Evolutionary conservation across 2,113 vertebrate species (phyloP).

Genomic region (Canis aureus): DNA sequence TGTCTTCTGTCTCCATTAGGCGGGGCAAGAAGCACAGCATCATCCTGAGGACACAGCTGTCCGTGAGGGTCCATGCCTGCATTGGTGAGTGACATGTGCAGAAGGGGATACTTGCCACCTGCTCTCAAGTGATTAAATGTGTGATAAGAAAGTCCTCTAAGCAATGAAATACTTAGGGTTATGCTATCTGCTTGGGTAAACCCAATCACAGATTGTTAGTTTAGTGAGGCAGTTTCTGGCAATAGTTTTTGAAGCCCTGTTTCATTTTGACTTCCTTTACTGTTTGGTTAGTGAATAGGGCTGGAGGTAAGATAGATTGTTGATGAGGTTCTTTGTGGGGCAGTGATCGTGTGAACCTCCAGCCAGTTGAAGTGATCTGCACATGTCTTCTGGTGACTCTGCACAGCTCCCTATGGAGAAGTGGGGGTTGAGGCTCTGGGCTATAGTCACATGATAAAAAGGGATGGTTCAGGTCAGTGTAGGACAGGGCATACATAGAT

Average conservation of each 20-base stretch:
- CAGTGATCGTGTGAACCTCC: not conserved
- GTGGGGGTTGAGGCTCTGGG: too few species aligned
- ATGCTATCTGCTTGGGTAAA: not conserved
- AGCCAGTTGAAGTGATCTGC: not conserved
- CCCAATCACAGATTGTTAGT: not conserved
- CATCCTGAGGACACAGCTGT: slow-evolving; percentile 95
- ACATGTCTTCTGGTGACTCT: not conserved
- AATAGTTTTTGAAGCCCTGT: not conserved
- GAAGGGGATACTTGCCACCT: not conserved
- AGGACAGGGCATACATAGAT: rapidly evolving
- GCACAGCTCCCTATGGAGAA: not conserved
- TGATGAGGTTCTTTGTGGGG: not conserved
- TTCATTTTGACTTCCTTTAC: not conserved
- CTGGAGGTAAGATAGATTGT: not conserved
- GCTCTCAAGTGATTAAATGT: not conserved
- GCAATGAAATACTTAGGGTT: not conserved
- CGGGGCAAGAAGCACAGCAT: slow-evolving; percentile 97
- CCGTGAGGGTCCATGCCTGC: slow-evolving; percentile 96
- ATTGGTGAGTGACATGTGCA: slow-evolving; percentile 92
- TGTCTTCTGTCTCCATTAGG: slow-evolving; percentile 82
- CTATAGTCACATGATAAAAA: not conserved
- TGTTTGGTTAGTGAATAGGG: not conserved
- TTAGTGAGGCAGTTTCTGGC: not conserved
- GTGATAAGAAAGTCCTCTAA: not conserved
- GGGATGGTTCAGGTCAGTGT: not conserved